Conservation (phyloP, 2,888 invertebrate genomes). For the Anorthoa munda region DNA sequence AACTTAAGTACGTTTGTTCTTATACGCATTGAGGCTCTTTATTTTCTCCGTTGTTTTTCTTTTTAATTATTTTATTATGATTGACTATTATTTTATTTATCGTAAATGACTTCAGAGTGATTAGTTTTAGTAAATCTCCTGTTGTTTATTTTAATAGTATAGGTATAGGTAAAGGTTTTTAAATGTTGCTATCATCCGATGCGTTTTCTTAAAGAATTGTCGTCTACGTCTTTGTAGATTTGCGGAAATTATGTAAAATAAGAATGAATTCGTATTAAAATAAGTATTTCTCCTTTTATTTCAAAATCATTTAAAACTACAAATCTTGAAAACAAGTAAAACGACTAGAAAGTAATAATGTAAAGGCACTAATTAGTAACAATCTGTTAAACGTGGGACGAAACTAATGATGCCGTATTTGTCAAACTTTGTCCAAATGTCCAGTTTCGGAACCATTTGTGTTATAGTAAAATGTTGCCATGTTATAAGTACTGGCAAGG, state of each 20-base stretch:
- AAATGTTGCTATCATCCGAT: no score
- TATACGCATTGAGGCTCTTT: background rate
- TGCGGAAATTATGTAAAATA: no score
- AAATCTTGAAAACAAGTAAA: slow-evolving; percentile 22
- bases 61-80: background rate
- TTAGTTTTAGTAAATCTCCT: no score
- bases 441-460: slow-evolving; percentile 35
- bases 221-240: no score
- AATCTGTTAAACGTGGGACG: slow-evolving; percentile 23
- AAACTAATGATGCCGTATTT: slow-evolving; percentile 48
- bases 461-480: slow-evolving; percentile 10
- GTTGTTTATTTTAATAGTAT: no score
- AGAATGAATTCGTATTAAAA: no score
- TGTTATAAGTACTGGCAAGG: background rate
- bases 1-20: background rate
- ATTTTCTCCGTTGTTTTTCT: background rate
- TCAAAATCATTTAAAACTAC: background rate
- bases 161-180: no score
- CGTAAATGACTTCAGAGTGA: no score
- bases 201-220: no score
- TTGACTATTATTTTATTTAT: no score
- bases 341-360: slow-evolving; percentile 13
- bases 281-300: background rate
- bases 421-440: slow-evolving; percentile 29
- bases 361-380: slow-evolving; percentile 41